Conservation (phyloP, 2,888 invertebrate genomes). For the Clistopyga incitator region DNA sequence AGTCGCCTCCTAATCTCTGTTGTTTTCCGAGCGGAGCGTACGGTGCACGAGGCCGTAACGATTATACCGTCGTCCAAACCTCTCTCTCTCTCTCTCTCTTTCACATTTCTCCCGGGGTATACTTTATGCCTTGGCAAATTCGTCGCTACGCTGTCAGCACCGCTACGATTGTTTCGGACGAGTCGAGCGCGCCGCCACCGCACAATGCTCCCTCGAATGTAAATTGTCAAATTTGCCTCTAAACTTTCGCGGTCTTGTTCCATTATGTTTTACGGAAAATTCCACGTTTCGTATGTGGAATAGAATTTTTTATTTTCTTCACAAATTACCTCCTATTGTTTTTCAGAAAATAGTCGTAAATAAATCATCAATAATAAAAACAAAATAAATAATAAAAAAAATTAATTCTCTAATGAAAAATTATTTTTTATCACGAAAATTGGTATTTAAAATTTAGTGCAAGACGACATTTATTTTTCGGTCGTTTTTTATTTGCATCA, state of each 20-base stretch:
- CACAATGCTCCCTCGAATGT: background rate
- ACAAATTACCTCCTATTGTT: too few species aligned
- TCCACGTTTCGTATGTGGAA: background rate
- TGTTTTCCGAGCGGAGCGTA: conserved; percentile 6
- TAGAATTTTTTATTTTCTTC: too few species aligned
- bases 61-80: conserved; percentile 19
- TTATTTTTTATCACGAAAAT: too few species aligned
- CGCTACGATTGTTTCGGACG: conserved; percentile 13
- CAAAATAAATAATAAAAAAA: too few species aligned
- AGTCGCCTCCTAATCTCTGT: conserved; percentile 16
- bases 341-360: too few species aligned
- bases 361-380: too few species aligned
- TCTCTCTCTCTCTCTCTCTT: background rate
- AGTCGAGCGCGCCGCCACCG: background rate
- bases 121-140: conserved; percentile 20
- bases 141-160: conserved; percentile 13
- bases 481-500: too few species aligned
- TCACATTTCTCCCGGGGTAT: background rate
- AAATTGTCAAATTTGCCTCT: conserved; percentile 2
- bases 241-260: background rate
- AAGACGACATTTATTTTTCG: too few species aligned
- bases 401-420: too few species aligned
- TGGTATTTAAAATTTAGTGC: too few species aligned
- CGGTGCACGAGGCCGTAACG: conserved; percentile 22
- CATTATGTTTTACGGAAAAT: background rate